These are phyloP conservation scores for Reinhardtius hippoglossoides DNA, from an alignment of 2,113 vertebrate genomes.

Conservation along the genomic window DNA sequence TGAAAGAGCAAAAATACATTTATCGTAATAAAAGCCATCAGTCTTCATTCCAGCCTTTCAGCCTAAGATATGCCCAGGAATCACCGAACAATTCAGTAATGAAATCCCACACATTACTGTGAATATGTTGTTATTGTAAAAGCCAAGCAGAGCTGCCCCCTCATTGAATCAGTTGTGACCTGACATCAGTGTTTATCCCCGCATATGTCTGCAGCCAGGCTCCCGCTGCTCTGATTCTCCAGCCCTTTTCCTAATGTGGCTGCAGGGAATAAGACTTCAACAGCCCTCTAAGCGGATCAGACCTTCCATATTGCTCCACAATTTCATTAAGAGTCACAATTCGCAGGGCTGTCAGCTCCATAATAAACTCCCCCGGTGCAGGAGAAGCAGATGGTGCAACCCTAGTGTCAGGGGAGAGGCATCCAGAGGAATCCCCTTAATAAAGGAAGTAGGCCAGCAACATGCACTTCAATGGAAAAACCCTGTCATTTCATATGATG, in stretches of 20 bases:
- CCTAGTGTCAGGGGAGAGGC: conserved; percentile 37
- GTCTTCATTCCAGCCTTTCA: conserved; percentile 52
- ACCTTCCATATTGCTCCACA: conserved; percentile 66
- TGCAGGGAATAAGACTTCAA: conserved; percentile 39
- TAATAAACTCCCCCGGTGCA: conserved; percentile 59
- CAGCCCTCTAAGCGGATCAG: conserved; percentile 60
- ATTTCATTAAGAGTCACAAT: conserved; percentile 77
- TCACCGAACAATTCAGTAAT: conserved; percentile 66
- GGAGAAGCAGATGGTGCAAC: conserved; percentile 64
- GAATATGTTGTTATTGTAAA: conserved; percentile 66
- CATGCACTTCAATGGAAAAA: conserved; percentile 34
- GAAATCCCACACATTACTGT: conserved; percentile 60
- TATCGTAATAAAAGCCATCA: conserved; percentile 50
- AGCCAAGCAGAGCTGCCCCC: conserved; percentile 36
- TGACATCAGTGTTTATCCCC: conserved; percentile 66
- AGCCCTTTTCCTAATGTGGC: conserved; percentile 12
- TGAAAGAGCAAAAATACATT: conserved; percentile 44
- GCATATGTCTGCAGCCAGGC: conserved; percentile 41
- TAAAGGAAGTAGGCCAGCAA: conserved; percentile 41
- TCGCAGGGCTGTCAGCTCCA: conserved; percentile 50
- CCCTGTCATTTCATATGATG: conserved; percentile 37
- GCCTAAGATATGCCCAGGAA: conserved; percentile 44
- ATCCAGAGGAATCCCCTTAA: conserved; percentile 66
- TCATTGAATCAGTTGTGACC: conserved; percentile 67
- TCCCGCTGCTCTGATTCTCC: conserved; percentile 32